phyloP scores from a whole-genome alignment of 2,113 vertebrate species.

The Oreochromis aureus region DNA sequence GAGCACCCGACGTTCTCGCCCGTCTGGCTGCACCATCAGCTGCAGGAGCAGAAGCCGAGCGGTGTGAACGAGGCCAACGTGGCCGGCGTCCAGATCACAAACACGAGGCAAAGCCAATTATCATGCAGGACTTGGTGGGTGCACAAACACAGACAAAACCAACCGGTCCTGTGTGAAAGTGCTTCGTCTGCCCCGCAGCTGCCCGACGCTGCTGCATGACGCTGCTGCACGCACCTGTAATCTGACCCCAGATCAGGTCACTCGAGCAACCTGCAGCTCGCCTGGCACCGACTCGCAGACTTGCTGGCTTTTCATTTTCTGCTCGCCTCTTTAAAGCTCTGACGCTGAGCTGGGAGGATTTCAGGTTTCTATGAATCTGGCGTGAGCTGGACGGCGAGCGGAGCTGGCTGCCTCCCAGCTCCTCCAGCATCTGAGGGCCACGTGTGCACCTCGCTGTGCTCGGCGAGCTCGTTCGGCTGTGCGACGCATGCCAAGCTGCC shows the following conservation, averaged over 20 bases:
- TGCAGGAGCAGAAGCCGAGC: background rate
- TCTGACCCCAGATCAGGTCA: background rate
- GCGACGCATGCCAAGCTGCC: constrained; percentile 34
- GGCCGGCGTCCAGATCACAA: background rate
- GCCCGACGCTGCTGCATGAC: background rate
- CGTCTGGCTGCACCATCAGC: background rate
- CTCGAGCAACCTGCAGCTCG: background rate
- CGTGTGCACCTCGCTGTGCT: constrained; percentile 32
- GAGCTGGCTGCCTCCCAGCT: background rate
- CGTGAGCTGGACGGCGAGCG: background rate
- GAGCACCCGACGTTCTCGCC: background rate
- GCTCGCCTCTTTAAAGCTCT: background rate
- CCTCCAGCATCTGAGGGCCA: constrained; percentile 54
- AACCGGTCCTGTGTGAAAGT: background rate
- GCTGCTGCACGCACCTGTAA: background rate
- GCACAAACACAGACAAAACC: background rate
- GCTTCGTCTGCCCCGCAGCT: background rate
- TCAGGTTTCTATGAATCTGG: constrained; percentile 3
- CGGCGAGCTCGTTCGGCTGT: constrained; percentile 7
- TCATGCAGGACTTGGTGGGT: background rate
- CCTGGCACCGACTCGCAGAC: background rate
- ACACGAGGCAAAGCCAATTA: background rate
- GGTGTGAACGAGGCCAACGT: background rate
- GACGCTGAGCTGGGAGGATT: background rate
- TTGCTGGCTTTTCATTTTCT: background rate